Conservation (phyloP, 2,888 invertebrate species). For the Aphodius granarius region DNA sequence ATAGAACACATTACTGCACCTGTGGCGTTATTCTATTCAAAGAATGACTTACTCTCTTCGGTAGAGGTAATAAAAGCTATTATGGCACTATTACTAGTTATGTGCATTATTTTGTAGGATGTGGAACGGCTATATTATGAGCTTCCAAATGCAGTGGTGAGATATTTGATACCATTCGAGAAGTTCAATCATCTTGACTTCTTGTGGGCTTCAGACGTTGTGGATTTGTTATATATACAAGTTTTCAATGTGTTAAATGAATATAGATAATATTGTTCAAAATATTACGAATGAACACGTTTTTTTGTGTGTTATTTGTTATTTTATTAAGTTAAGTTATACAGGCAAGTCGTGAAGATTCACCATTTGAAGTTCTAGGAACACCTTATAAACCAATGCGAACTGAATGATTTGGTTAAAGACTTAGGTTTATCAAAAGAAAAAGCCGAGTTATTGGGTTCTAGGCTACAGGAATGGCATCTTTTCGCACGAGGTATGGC, state of each 20-base stretch:
- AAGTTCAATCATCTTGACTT: constrained; percentile 49
- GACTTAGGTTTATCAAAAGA: too few relatives aligned
- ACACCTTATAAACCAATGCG: too few relatives aligned
- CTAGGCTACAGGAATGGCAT: too few relatives aligned
- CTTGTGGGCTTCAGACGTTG: constrained; percentile 43
- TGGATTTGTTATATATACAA: constrained; percentile 27
- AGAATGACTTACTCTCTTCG: constrained; percentile 16
- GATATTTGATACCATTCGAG: constrained; percentile 38
- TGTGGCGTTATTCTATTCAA: constrained; percentile 16
- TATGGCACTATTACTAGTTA: neutral
- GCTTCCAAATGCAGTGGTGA: constrained; percentile 1
- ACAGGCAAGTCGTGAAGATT: too few relatives aligned
- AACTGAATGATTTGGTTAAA: too few relatives aligned
- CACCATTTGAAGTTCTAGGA: too few relatives aligned
- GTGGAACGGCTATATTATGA: constrained; percentile 4
- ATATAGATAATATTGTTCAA: constrained; percentile 9
- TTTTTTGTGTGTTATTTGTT: too few relatives aligned
- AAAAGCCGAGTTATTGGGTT: too few relatives aligned
- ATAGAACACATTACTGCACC: constrained; percentile 14
- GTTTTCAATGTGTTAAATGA: constrained; percentile 6
- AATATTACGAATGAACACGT: too few relatives aligned
- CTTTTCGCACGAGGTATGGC: too few relatives aligned
- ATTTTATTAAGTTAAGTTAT: too few relatives aligned
- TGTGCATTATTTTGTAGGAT: neutral
- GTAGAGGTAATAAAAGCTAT: constrained; percentile 5